Conservation (phyloP, 2,113 vertebrate species). For the Corapipo altera region DNA sequence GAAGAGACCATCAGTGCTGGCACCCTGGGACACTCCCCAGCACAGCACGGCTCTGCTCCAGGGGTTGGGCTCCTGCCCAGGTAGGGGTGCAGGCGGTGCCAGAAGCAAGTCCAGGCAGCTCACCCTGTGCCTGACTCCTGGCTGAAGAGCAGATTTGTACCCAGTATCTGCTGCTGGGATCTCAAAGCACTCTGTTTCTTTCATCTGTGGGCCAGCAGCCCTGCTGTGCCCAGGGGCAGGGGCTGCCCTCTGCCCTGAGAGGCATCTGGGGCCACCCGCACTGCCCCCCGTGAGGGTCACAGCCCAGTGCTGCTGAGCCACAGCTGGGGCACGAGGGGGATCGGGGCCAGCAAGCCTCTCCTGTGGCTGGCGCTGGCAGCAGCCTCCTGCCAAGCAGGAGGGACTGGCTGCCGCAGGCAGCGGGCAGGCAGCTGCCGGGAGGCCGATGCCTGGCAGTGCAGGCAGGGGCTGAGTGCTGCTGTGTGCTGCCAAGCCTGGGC, state of each 20-base stretch:
- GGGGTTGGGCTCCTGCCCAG: neutral
- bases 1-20: neutral
- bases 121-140: neutral
- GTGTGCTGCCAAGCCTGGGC: neutral
- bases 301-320: neutral
- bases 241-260: neutral
- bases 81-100: neutral
- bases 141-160: neutral
- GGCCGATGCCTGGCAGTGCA: neutral
- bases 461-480: neutral
- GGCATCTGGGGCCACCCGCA: neutral
- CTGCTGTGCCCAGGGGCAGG: neutral
- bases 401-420: neutral
- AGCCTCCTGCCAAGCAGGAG: neutral
- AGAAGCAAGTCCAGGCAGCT: neutral
- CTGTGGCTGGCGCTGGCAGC: accelerated
- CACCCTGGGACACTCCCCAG: neutral
- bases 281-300: neutral
- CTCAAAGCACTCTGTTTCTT: neutral
- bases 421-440: neutral
- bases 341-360: accelerated
- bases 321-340: accelerated
- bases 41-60: neutral
- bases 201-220: neutral
- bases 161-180: neutral